A percentile compares a stretch with the other conserved stretches of the same genome.
Evolutionary conservation across 2,888 invertebrate species (phyloP).

Genomic region (Gymnocheta viridis): DNA sequence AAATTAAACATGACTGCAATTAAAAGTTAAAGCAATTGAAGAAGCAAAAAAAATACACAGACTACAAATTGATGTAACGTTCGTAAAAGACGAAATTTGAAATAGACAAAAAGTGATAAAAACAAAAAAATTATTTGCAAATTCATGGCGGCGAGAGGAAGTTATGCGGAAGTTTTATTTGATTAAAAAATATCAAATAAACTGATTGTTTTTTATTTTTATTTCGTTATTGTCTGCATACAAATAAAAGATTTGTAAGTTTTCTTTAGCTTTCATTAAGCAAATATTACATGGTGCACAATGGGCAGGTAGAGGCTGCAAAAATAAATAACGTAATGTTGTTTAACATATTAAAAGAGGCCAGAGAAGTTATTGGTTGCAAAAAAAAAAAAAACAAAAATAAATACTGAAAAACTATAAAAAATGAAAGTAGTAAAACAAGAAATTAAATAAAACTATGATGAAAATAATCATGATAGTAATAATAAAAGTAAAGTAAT

Average conservation of each 20-base stretch:
- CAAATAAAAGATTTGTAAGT: conserved; percentile 9
- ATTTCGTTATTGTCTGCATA: conserved; percentile 15
- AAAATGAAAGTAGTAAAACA: conserved; percentile 65
- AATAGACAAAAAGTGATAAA: neutral
- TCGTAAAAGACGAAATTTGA: neutral
- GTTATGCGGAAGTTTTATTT: conserved; percentile 69
- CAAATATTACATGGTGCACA: neutral
- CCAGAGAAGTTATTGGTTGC: conserved; percentile 6
- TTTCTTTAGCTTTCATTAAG: conserved; percentile 1
- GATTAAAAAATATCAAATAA: conserved; percentile 47
- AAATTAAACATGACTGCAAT: conserved; percentile 29
- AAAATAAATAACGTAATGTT: conserved; percentile 31
- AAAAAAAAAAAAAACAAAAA: too few species aligned
- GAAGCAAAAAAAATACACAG: neutral
- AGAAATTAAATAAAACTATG: conserved; percentile 50
- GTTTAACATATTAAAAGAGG: conserved; percentile 48
- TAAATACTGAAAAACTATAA: too few species aligned
- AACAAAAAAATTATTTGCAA: conserved; percentile 40
- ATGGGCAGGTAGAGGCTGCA: neutral
- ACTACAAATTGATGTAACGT: conserved; percentile 3
- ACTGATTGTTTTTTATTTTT: neutral
- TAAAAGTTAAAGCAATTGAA: conserved; percentile 30
- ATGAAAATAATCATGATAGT: conserved; percentile 5
- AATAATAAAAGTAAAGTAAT: neutral
- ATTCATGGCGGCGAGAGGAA: conserved; percentile 56